Conservation (phyloP, 2,888 invertebrate genomes). For the Conops quadrifasciatus region DNA sequence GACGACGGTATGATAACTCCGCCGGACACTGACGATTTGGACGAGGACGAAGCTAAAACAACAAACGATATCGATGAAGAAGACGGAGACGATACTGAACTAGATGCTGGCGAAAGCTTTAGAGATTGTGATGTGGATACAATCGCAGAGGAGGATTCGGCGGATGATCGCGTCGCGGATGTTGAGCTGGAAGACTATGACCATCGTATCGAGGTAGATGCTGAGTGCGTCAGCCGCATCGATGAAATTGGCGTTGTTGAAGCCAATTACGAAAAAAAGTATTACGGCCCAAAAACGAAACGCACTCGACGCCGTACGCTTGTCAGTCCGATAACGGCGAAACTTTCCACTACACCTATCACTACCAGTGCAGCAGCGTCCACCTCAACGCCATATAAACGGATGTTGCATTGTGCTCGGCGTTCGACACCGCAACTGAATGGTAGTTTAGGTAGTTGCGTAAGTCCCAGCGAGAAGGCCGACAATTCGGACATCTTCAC, state of each 20-base stretch:
- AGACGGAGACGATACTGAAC: conserved; percentile 43
- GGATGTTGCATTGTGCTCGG: conserved; percentile 45
- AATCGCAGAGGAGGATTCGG: conserved; percentile 47
- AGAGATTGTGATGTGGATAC: conserved; percentile 50
- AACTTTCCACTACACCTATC: conserved; percentile 37
- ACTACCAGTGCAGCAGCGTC: conserved; percentile 44
- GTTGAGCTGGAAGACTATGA: conserved; percentile 46
- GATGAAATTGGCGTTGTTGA: conserved; percentile 11
- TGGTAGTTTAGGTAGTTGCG: conserved; percentile 60
- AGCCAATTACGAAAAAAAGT: conserved; percentile 49
- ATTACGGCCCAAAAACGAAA: conserved; percentile 44
- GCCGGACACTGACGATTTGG: conserved; percentile 47
- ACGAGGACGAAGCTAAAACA: conserved; percentile 41
- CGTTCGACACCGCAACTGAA: conserved; percentile 54
- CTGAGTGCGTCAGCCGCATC: neutral
- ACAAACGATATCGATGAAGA: conserved; percentile 34
- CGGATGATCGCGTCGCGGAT: conserved; percentile 20
- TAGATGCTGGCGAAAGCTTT: conserved; percentile 44
- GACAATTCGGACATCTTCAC: conserved; percentile 65
- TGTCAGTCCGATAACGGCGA: conserved; percentile 47
- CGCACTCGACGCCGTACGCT: conserved; percentile 29
- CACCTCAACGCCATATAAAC: conserved; percentile 51
- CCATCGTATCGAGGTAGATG: conserved; percentile 45
- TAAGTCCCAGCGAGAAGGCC: conserved; percentile 62
- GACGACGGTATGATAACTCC: conserved; percentile 50